A percentile compares a stretch with the other conserved stretches of the same genome.
Conservation (phyloP, 2,113 vertebrate genomes). For the Neopipo cinnamomea region DNA sequence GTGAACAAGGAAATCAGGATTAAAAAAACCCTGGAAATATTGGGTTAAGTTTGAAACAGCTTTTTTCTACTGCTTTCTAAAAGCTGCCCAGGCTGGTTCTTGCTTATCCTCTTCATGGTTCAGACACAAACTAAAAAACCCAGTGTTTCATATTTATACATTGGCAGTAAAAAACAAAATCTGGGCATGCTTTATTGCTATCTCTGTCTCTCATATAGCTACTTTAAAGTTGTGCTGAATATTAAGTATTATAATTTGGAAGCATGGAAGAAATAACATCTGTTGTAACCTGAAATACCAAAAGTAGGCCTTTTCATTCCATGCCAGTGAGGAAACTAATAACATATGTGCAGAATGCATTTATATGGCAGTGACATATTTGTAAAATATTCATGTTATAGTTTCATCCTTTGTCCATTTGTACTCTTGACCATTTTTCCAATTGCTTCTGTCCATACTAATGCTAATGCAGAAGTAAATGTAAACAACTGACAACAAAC, state of each 20-base stretch:
- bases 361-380: background rate
- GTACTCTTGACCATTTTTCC: background rate
- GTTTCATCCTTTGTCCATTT: background rate
- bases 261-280: conserved; percentile 22
- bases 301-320: conserved; percentile 35
- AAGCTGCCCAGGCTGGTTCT: background rate
- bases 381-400: background rate
- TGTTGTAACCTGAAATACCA: conserved; percentile 36
- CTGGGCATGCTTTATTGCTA: background rate
- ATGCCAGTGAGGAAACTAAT: conserved; percentile 22
- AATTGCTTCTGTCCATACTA: background rate
- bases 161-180: background rate
- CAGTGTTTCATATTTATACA: background rate
- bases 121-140: background rate
- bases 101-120: background rate
- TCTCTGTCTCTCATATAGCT: background rate
- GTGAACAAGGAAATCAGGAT: background rate
- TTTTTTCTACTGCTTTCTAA: background rate
- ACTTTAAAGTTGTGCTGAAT: conserved; percentile 2
- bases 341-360: background rate
- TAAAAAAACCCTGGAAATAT: background rate
- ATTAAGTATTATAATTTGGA: conserved; percentile 17
- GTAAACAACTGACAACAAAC: background rate
- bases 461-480: background rate
- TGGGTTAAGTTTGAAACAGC: background rate